phyloP scores from a whole-genome alignment of 2,888 invertebrate genomes.

The Formica aserva region DNA sequence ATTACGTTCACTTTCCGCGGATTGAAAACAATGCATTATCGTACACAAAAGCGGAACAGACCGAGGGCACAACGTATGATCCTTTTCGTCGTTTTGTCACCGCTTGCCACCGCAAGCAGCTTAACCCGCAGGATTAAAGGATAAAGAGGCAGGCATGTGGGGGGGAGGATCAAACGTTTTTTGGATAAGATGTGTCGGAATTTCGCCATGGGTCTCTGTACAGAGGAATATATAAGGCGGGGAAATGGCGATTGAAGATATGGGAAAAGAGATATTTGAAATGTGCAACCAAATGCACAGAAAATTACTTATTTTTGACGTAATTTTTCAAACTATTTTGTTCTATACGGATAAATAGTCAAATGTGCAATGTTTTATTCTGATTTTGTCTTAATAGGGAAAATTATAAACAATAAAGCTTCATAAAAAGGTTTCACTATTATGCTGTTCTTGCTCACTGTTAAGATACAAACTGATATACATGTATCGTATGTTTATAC shows the following conservation, averaged over 20 bases:
- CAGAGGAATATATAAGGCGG: slow-evolving; percentile 59
- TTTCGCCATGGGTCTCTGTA: slow-evolving; percentile 64
- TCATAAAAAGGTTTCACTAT: neutral
- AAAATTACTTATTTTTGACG: slow-evolving; percentile 35
- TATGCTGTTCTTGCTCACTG: neutral
- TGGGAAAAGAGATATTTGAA: slow-evolving; percentile 30
- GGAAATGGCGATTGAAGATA: neutral
- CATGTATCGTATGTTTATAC: neutral
- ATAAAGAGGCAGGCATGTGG: slow-evolving; percentile 66
- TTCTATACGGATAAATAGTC: slow-evolving; percentile 26
- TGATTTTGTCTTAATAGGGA: neutral
- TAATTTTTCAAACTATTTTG: neutral
- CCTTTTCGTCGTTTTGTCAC: slow-evolving; percentile 73
- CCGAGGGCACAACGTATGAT: slow-evolving; percentile 35
- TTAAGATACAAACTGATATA: neutral
- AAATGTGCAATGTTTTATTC: neutral
- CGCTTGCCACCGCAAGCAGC: slow-evolving; percentile 69
- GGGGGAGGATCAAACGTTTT: slow-evolving; percentile 74
- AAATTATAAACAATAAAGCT: too few species aligned
- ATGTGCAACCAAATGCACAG: slow-evolving; percentile 37
- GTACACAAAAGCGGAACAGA: slow-evolving; percentile 40
- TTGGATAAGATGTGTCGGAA: slow-evolving; percentile 67
- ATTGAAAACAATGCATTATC: slow-evolving; percentile 28
- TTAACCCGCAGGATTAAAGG: slow-evolving; percentile 73
- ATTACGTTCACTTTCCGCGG: neutral